Conservation (phyloP, 1,140 invertebrate genomes). For the Cydia splendana region DNA sequence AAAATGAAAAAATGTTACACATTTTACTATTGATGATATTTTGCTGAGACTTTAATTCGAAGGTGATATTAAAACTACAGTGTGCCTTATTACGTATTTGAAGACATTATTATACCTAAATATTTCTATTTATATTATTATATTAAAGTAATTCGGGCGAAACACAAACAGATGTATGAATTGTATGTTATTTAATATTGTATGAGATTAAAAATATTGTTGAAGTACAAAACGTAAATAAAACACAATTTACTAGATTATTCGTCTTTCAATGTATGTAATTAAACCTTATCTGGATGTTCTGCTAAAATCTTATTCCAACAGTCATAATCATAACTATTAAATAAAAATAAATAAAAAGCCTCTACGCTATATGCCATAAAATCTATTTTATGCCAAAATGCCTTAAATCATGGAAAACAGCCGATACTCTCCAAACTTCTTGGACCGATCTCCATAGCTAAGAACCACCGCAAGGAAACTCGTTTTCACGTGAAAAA, state of each 20-base stretch:
- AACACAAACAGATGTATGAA: slow-evolving; percentile 51
- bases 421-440: too few species aligned
- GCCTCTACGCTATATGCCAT: too few species aligned
- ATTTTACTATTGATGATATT: too few species aligned
- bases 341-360: too few species aligned
- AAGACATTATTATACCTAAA: slow-evolving; percentile 10
- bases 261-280: slow-evolving; percentile 59
- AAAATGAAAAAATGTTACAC: too few species aligned
- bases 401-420: too few species aligned
- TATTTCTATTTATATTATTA: slow-evolving; percentile 32
- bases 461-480: too few species aligned
- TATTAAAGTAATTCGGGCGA: slow-evolving; percentile 43
- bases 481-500: too few species aligned
- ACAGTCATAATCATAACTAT: too few species aligned
- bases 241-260: slow-evolving; percentile 64
- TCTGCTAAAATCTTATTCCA: neutral
- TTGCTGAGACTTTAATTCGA: neutral
- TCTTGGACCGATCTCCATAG: too few species aligned
- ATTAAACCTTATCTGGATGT: neutral
- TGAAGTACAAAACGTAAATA: slow-evolving; percentile 75
- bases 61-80: slow-evolving; percentile 10
- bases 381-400: too few species aligned
- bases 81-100: slow-evolving; percentile 2
- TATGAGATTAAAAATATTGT: slow-evolving; percentile 70
- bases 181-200: slow-evolving; percentile 64